These are phyloP conservation scores for Psilopogon haemacephalus DNA, from an alignment of 2,113 vertebrate species.

Conservation along the genomic window DNA sequence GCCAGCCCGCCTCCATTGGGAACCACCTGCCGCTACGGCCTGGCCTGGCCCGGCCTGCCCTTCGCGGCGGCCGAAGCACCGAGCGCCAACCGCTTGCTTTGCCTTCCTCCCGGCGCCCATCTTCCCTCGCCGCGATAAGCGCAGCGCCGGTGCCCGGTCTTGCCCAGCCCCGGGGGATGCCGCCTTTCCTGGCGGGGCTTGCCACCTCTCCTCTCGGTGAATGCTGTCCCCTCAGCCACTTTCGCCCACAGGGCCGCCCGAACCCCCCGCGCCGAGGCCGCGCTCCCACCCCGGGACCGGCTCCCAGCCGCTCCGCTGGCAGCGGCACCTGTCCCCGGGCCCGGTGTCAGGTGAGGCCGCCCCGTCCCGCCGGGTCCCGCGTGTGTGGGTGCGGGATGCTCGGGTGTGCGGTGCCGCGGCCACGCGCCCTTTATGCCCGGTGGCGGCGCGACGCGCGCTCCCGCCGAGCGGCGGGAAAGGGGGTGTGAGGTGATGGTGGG, in stretches of 20 bases:
- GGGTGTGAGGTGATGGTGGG: background rate
- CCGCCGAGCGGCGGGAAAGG: background rate
- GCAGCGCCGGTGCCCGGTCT: background rate
- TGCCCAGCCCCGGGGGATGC: background rate
- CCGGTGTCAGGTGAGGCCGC: background rate
- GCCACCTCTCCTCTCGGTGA: no score
- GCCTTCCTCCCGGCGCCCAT: background rate
- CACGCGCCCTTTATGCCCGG: constrained; percentile 87
- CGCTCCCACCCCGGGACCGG: background rate
- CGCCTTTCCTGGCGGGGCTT: background rate
- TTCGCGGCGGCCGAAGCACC: background rate
- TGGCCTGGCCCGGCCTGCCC: background rate
- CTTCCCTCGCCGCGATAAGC: background rate
- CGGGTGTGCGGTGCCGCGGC: background rate
- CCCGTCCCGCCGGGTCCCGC: background rate
- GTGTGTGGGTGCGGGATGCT: background rate
- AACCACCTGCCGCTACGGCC: background rate
- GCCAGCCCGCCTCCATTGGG: background rate
- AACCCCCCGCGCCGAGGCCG: background rate
- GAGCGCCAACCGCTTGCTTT: background rate
- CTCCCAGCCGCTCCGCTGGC: background rate
- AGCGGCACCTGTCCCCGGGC: background rate
- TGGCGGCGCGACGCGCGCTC: constrained; percentile 72
- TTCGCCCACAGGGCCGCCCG: background rate
- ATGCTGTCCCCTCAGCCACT: no score